These are phyloP conservation scores for Pungitius pungitius DNA, from an alignment of 2,113 vertebrate genomes.

Conservation along the genomic window DNA sequence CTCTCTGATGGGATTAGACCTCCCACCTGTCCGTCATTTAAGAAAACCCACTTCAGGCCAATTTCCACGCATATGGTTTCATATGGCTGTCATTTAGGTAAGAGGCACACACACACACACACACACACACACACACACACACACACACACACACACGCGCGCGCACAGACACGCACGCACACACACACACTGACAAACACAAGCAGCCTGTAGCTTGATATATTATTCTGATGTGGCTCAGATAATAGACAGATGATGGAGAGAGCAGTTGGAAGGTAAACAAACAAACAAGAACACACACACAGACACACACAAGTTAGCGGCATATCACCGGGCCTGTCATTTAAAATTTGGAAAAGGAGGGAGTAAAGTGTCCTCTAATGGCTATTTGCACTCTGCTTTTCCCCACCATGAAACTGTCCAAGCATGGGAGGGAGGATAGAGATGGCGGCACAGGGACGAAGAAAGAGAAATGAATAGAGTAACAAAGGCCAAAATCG, in stretches of 20 bases:
- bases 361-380: conserved; percentile 53
- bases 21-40: conserved; percentile 73
- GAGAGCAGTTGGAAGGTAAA: conserved; percentile 24
- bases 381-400: conserved; percentile 61
- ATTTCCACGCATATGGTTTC: conserved; percentile 56
- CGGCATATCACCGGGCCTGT: conserved; percentile 57
- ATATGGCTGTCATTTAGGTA: conserved; percentile 47
- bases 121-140: conserved; percentile 14
- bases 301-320: conserved; percentile 26
- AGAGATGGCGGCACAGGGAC: neutral
- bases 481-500: neutral
- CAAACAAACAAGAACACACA: conserved; percentile 19
- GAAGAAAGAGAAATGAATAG: neutral
- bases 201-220: conserved; percentile 20
- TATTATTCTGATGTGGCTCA: conserved; percentile 41
- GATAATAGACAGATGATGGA: conserved; percentile 52
- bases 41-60: conserved; percentile 56
- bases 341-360: conserved; percentile 61
- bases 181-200: conserved; percentile 9
- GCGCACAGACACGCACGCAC: neutral
- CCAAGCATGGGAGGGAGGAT: conserved; percentile 41
- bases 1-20: conserved; percentile 72
- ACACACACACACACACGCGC: conserved; percentile 4
- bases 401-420: conserved; percentile 39
- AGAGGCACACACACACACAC: conserved; percentile 9